These are phyloP conservation scores for Porphyrio hochstetteri DNA, from an alignment of 2,113 vertebrate genomes.

Conservation along the genomic window DNA sequence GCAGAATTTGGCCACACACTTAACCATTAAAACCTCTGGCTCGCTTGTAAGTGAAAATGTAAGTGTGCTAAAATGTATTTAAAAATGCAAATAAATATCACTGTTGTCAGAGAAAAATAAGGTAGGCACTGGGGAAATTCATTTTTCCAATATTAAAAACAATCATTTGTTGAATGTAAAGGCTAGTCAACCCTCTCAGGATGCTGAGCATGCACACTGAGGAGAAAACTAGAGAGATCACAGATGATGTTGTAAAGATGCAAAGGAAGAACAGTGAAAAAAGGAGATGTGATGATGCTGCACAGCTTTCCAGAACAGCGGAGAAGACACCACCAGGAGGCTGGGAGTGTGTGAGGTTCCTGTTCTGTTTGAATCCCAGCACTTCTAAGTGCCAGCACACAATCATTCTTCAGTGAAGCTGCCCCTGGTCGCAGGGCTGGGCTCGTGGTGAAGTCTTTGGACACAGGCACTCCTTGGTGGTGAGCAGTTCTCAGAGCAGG, in stretches of 20 bases:
- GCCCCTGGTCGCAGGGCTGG: not conserved
- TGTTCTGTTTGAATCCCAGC: not conserved
- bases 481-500: not conserved
- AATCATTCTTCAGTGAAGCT: not conserved
- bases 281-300: not conserved
- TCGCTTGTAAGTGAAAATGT: not conserved
- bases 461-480: not conserved
- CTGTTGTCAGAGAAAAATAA: not conserved
- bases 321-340: not conserved
- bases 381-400: rapidly evolving
- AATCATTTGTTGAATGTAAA: not conserved
- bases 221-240: not conserved
- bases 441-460: not conserved
- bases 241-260: not conserved
- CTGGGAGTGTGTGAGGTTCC: rapidly evolving
- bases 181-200: not conserved
- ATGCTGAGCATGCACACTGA: not conserved
- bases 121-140: not conserved
- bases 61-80: not conserved
- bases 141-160: not conserved
- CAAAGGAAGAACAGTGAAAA: not conserved
- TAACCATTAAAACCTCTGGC: not conserved
- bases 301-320: not conserved
- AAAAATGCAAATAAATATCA: not conserved
- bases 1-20: not conserved